phyloP scores from a whole-genome alignment of 2,888 invertebrate genomes.

The Druceiella hillmani region DNA sequence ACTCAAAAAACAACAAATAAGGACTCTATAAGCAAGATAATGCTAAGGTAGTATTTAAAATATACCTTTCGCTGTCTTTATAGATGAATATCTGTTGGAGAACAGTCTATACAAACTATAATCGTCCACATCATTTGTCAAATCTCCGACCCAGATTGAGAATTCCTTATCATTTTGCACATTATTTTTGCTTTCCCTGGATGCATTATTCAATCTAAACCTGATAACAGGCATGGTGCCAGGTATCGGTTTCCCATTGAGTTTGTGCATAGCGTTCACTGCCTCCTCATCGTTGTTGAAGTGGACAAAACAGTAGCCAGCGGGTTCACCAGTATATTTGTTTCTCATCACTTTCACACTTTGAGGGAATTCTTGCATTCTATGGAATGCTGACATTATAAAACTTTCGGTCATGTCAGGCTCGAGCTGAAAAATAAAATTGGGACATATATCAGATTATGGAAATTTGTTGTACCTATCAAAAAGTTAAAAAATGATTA shows the following conservation, averaged over 20 bases:
- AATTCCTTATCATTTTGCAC: constrained; percentile 61
- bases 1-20: too few species aligned
- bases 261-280: constrained; percentile 76
- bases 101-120: constrained; percentile 79
- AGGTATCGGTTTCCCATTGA: constrained; percentile 84
- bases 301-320: constrained; percentile 82
- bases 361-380: constrained; percentile 75
- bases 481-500: too few species aligned
- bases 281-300: constrained; percentile 68
- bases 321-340: constrained; percentile 75
- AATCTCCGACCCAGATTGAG: constrained; percentile 84
- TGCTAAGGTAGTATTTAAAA: too few species aligned
- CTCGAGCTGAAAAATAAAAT: too few species aligned
- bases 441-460: too few species aligned
- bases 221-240: constrained; percentile 66
- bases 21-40: too few species aligned
- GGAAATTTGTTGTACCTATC: too few species aligned
- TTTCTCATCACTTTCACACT: constrained; percentile 79
- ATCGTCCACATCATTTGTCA: constrained; percentile 80
- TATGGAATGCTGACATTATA: constrained; percentile 71
- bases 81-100: constrained; percentile 74
- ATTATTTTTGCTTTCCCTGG: constrained; percentile 43
- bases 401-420: constrained; percentile 80
- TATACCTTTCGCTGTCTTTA: constrained; percentile 83
- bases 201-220: constrained; percentile 76